These are phyloP conservation scores for Smittia aterrima DNA, from an alignment of 2,888 invertebrate genomes.

Conservation along the genomic window DNA sequence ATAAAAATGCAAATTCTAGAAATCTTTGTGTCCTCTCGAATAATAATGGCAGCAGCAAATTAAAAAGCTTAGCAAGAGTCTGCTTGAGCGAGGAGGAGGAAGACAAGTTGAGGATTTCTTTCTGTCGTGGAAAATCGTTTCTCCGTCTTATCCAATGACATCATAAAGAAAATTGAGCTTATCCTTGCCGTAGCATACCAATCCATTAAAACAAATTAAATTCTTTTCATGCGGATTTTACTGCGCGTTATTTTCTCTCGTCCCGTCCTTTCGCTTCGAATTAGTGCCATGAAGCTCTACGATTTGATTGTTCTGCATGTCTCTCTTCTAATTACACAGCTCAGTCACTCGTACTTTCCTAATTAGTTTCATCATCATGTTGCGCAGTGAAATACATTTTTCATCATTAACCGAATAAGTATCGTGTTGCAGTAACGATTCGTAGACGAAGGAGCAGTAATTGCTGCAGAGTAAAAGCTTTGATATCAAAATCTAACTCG, in stretches of 20 bases:
- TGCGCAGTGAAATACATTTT: constrained; percentile 24
- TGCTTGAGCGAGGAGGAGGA: neutral
- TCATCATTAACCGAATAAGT: constrained; percentile 7
- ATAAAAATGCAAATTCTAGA: constrained; percentile 20
- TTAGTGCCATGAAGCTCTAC: neutral
- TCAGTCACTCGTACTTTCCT: neutral
- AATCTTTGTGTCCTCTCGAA: neutral
- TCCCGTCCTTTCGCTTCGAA: neutral
- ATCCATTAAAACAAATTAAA: constrained; percentile 31
- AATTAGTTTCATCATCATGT: constrained; percentile 34
- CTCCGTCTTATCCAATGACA: neutral
- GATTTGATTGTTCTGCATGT: constrained; percentile 21
- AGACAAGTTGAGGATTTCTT: constrained; percentile 7
- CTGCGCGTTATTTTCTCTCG: neutral
- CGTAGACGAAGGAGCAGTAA: constrained; percentile 1
- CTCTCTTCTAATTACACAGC: constrained; percentile 11
- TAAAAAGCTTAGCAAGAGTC: constrained; percentile 7
- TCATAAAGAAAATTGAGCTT: constrained; percentile 17
- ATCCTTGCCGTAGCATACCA: constrained; percentile 13
- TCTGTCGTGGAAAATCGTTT: neutral
- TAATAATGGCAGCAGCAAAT: constrained; percentile 20
- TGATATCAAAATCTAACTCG: neutral
- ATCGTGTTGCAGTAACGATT: neutral
- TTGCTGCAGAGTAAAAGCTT: neutral
- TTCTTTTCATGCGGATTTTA: constrained; percentile 22